phyloP scores from a whole-genome alignment of 2,113 vertebrate genomes.

The Gambusia holbrooki region DNA sequence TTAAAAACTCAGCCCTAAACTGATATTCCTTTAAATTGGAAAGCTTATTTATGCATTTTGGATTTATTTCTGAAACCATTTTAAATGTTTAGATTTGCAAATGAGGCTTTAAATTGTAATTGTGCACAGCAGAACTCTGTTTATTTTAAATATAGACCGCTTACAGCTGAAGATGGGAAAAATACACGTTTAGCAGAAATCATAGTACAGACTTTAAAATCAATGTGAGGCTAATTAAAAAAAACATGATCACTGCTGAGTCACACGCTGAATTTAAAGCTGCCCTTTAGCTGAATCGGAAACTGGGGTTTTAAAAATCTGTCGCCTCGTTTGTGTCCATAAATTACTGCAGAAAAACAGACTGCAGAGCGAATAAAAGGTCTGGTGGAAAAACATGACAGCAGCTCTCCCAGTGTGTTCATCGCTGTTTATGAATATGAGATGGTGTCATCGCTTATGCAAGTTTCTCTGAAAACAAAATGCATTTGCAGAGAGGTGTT shows the following conservation, averaged over 20 bases:
- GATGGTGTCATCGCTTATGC: constrained; percentile 25
- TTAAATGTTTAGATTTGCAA: too few relatives aligned
- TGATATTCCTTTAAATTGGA: too few relatives aligned
- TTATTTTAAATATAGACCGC: constrained; percentile 16
- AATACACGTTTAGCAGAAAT: constrained; percentile 6
- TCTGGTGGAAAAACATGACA: constrained; percentile 53
- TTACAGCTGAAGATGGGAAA: constrained; percentile 32
- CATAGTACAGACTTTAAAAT: constrained; percentile 9
- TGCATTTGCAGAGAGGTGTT: constrained; percentile 21
- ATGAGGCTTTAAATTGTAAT: neutral
- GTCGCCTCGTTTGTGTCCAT: constrained; percentile 51
- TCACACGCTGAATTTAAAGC: constrained; percentile 12
- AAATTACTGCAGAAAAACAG: constrained; percentile 45
- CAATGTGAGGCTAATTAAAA: constrained; percentile 33
- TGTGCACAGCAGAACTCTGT: too few relatives aligned
- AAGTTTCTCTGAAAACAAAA: constrained; percentile 45
- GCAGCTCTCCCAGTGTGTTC: constrained; percentile 29
- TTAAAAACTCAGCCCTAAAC: too few relatives aligned
- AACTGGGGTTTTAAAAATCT: constrained; percentile 44
- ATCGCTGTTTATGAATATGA: constrained; percentile 41
- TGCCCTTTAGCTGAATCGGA: constrained; percentile 36
- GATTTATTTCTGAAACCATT: too few relatives aligned
- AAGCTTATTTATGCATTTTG: too few relatives aligned
- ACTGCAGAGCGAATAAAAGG: constrained; percentile 48
- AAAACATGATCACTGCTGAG: constrained; percentile 11